Base-by-base conservation (phyloP, 2,888 invertebrate species). In the Melikaiella ostensackeni region DNA sequence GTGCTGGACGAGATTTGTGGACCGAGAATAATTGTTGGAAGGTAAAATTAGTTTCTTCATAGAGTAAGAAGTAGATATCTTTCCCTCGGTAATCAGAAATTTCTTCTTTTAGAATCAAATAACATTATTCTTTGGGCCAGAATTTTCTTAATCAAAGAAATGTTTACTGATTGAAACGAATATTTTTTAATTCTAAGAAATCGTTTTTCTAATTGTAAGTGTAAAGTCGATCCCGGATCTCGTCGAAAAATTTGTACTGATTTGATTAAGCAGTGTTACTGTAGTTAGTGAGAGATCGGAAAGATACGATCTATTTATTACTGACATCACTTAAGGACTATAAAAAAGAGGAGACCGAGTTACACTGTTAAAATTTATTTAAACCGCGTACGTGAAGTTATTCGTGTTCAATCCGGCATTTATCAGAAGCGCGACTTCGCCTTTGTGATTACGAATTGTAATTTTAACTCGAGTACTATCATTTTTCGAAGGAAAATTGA, bases 201-300 rank as follows among this genome's bases (percentile, higher is more conserved):
- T 75, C 57, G 77, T 80, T 77, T 81, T 76, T 62, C 76, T 75
- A 78, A 64, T 57, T 42, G 6, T 42, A 42, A 42, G 42, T 5
- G 16, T 6, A 16, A 16, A 78, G 80, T 80, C 81, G 78, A 75
- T 79, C 74, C 59, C 74, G 74, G 77, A 57, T 80, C 77, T 77
- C 79, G 79, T 78, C 78, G 42, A 76, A 78, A 50, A 82, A 88
- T 88, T 86, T 84, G 86, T 86, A 88, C 87, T 89, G 87, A 88
- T 85, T 73, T 64, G 50, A 70, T 46, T 86, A 89, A 83, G 85
- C 82, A 83, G 85, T 85, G 86, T 87, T 87, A 87, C 75, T 86
- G 87, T 82, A 84, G 77, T 84, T 79, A 81, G 73, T 75, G 57
- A 79, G 62, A 75, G 76, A 70, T 70, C 50, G n/a, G 50, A 50